Conservation (phyloP, 2,113 vertebrate genomes). For the Pelmatolapia mariae region DNA sequence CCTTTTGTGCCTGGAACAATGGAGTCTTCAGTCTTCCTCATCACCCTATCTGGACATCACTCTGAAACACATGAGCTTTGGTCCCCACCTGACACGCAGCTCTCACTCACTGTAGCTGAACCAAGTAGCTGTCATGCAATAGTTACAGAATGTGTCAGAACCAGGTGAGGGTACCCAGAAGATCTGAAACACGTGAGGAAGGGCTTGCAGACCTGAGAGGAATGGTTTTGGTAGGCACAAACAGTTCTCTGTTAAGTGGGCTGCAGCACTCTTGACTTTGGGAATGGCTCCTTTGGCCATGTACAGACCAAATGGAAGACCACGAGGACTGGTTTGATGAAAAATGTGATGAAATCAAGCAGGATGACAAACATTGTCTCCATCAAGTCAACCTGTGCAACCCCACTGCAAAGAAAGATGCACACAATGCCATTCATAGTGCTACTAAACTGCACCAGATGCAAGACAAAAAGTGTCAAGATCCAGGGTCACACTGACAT, state of each 20-base stretch:
- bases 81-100: not conserved
- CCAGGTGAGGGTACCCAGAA: not conserved
- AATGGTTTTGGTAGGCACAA: not conserved
- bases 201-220: not conserved
- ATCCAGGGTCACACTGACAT: not conserved
- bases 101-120: not conserved
- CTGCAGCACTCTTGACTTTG: not conserved
- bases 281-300: not conserved
- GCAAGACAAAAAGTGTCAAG: not conserved
- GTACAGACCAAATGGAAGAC: not conserved
- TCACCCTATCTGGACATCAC: not conserved
- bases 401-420: not conserved
- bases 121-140: not conserved
- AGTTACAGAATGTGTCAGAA: not conserved
- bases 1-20: not conserved
- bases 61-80: not conserved
- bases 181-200: not conserved
- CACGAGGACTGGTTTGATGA: not conserved
- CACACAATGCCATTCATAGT: rapidly evolving
- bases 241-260: not conserved
- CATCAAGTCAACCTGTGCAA: not conserved
- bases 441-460: not conserved
- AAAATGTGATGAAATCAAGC: not conserved
- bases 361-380: not conserved
- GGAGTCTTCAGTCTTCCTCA: not conserved